Base-by-base conservation (phyloP, 64 coral and sea anemone species). In the Montipora cactus region DNA sequence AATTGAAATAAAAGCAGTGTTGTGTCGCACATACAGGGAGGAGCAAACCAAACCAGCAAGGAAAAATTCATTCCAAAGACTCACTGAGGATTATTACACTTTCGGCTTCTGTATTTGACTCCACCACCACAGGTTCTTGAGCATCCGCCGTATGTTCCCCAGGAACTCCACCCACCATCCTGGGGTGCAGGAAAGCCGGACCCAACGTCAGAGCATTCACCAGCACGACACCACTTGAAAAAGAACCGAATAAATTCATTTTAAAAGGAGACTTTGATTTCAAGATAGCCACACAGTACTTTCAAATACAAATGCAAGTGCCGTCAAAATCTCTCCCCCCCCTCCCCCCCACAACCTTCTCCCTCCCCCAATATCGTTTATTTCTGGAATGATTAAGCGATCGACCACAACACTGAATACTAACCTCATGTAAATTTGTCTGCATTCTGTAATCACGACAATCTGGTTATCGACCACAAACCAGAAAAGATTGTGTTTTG, bases 71-170 rank as follows among this genome's bases (percentile, higher is more conserved):
- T 25, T 14, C 13, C 15, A 37, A 15, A 52, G 1, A 68, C 78
- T 48, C 87, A 88, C 92, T 4, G 28, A 8, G 92, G 92, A 61
- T 88, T 81, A 58, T 93, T 47, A 11, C 92, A 93, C 8, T 59
- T 13, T 61, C 92, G 82, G 11, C 59, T 88, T 68, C 92, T 76
- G 45, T 80, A 80, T 73, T 58, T 85, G 9, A 93, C 21, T 10
- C 92, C 92, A 11, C 84, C 92, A 66, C 84, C 84, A 61, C 92
- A 93, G 16, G 92, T 93, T 44, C 92, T 68, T 18, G 92, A 68
- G 66, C 92, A 93, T 47, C 19, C 28, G 46, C 75, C 64, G 45
- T 88, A 93, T 11, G 74, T 4, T 20, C 84, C 76, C 90, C 90
- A 92, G 15, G 72, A 44, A 14, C 90, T 73, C 90, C 90, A 92